These are phyloP conservation scores for Aspiorhynchus laticeps DNA, from an alignment of 2,113 vertebrate species.

Conservation along the genomic window DNA sequence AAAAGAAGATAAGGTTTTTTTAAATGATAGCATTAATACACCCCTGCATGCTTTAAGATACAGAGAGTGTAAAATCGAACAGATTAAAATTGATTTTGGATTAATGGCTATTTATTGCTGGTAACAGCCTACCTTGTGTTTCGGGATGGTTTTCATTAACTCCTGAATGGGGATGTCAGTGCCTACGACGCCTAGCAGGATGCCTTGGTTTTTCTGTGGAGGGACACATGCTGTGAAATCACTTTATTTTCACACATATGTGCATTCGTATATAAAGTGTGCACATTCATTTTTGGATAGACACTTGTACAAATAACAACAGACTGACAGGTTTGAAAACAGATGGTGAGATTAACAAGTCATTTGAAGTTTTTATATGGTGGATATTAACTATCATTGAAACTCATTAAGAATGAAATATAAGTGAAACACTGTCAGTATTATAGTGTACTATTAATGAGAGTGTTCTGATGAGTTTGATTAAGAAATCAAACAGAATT, in stretches of 20 bases:
- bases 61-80: neutral
- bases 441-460: neutral
- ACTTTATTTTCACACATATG: neutral
- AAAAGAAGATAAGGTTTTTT: slow-evolving; percentile 35
- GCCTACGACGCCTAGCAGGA: slow-evolving; percentile 97
- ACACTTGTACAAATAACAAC: neutral
- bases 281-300: neutral
- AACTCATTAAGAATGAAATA: neutral
- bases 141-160: slow-evolving; percentile 95
- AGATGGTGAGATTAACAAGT: neutral
- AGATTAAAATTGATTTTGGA: slow-evolving; percentile 18
- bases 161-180: slow-evolving; percentile 98
- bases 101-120: neutral
- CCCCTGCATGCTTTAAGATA: neutral
- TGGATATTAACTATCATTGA: neutral
- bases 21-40: slow-evolving; percentile 13
- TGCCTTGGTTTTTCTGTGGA: slow-evolving; percentile 91
- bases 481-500: neutral
- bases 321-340: neutral
- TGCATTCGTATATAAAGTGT: neutral
- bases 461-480: neutral
- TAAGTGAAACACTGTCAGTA: neutral
- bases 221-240: slow-evolving; percentile 33
- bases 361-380: neutral
- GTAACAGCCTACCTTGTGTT: slow-evolving; percentile 88